phyloP scores from a whole-genome alignment of 2,113 vertebrate species.

The Opisthocomus hoazin region DNA sequence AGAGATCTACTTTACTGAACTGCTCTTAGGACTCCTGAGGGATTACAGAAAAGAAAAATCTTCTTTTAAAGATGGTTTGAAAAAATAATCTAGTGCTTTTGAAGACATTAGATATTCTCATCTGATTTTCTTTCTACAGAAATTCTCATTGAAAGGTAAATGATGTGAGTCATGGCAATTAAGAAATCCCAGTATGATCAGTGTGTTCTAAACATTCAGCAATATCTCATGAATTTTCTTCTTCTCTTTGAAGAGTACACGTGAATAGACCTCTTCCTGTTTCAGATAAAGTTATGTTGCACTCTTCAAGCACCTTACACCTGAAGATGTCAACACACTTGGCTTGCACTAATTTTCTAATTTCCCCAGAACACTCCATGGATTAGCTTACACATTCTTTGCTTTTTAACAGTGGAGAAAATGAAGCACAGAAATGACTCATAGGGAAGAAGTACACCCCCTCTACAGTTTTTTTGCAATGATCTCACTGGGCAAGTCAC shows the following conservation, averaged over 20 bases:
- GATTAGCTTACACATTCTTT: neutral
- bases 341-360: neutral
- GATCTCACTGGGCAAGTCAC: neutral
- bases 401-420: neutral
- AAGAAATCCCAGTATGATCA: neutral
- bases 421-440: neutral
- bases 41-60: neutral
- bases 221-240: neutral
- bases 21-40: neutral
- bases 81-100: neutral
- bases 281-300: neutral
- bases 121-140: neutral
- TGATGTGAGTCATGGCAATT: neutral
- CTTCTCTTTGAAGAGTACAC: neutral
- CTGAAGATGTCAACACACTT: neutral
- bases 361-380: neutral
- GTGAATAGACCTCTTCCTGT: neutral
- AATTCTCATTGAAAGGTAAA: constrained; percentile 15
- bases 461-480: neutral
- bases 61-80: neutral
- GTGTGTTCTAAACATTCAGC: neutral
- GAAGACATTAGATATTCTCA: neutral
- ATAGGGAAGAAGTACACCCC: neutral
- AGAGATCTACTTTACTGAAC: neutral
- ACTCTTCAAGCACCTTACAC: neutral